Evolutionary conservation across 2,797 vertebrate genomes (phyloP).

Genomic region (Botia almorhae): DNA sequence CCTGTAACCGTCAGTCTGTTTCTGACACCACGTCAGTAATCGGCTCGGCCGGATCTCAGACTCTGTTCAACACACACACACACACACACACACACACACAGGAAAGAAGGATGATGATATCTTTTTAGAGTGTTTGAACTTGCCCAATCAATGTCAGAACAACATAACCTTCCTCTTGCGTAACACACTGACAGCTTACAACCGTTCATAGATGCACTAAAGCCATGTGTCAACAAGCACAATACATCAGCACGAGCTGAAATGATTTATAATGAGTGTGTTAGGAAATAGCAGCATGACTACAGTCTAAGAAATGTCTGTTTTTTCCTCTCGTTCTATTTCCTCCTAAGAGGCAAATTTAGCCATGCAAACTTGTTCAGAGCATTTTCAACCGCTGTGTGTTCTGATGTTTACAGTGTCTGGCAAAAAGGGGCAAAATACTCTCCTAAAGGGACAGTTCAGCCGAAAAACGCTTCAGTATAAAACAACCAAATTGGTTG

Average conservation of each 20-base stretch:
- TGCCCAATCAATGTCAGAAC: neutral
- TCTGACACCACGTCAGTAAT: slow-evolving; percentile 95
- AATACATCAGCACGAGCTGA: neutral
- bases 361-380: slow-evolving; percentile 1
- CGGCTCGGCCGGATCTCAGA: slow-evolving; percentile 89
- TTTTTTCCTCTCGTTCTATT: neutral
- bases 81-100: slow-evolving; percentile 39
- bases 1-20: slow-evolving; percentile 89
- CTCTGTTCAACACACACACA: slow-evolving; percentile 74
- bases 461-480: neutral
- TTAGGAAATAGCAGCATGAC: slow-evolving; percentile 6
- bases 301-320: neutral
- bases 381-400: neutral
- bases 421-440: neutral
- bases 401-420: neutral
- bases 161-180: neutral
- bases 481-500: neutral
- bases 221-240: slow-evolving; percentile 3
- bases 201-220: neutral
- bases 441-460: neutral
- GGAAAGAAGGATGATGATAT: slow-evolving; percentile 1
- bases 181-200: slow-evolving; percentile 16
- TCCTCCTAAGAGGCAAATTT: neutral
- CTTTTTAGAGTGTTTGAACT: neutral
- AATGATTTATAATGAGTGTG: neutral